Evolutionary conservation across 2,113 vertebrate species (phyloP).

Genomic region (Tachysurus fulvidraco): DNA sequence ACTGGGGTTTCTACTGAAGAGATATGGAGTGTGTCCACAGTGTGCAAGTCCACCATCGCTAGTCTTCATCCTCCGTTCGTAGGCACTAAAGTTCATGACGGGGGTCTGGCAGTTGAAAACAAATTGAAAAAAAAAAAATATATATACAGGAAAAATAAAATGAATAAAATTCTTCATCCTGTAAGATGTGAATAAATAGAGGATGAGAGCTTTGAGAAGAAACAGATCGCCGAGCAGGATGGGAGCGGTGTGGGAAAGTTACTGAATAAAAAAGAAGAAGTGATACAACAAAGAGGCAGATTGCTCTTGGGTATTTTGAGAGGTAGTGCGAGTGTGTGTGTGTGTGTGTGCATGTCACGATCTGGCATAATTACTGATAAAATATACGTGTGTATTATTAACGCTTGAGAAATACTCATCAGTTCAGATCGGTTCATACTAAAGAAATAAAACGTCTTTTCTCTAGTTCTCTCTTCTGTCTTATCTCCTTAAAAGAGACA

Average conservation of each 20-base stretch:
- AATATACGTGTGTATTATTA: conserved; percentile 3
- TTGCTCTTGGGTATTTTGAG: conserved; percentile 47
- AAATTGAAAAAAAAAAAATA: neutral
- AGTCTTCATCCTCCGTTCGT: conserved; percentile 53
- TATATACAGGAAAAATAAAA: neutral
- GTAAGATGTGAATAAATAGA: neutral
- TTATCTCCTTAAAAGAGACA: conserved; percentile 1
- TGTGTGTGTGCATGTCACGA: conserved; percentile 47
- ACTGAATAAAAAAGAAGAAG: neutral
- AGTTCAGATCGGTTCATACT: conserved; percentile 17
- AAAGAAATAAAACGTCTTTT: conserved; percentile 24
- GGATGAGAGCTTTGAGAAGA: neutral
- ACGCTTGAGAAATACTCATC: conserved; percentile 37
- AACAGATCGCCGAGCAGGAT: neutral
- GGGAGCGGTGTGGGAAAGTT: neutral
- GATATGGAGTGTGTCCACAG: conserved; percentile 26
- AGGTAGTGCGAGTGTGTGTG: conserved; percentile 49
- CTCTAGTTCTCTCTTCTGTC: too few species aligned
- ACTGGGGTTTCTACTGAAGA: conserved; percentile 20
- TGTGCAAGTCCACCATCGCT: conserved; percentile 43
- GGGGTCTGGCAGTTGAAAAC: conserved; percentile 21
- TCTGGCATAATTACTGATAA: conserved; percentile 42
- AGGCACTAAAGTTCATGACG: conserved; percentile 54
- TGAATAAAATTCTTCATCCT: neutral
- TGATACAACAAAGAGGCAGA: conserved; percentile 11